These are phyloP conservation scores for Protodeltote pygarga DNA, from an alignment of 2,888 invertebrate genomes.

Conservation along the genomic window DNA sequence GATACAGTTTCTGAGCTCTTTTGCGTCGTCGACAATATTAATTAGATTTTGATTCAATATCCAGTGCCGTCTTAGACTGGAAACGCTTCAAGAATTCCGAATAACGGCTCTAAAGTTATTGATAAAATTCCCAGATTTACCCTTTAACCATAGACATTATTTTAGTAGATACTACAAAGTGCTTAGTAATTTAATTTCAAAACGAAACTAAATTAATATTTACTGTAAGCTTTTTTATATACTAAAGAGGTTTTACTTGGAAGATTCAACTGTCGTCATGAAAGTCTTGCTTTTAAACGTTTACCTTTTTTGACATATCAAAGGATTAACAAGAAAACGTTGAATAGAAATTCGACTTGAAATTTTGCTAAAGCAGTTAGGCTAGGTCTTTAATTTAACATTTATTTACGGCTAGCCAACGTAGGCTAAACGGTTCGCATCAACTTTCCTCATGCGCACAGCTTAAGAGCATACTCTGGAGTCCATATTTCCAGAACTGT, in stretches of 20 bases:
- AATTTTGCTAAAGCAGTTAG: no score
- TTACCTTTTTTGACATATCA: not conserved
- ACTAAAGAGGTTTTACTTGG: not conserved
- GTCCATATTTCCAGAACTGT: no score
- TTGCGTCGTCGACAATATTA: slow-evolving; percentile 28
- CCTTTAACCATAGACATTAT: not conserved
- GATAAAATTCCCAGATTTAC: not conserved
- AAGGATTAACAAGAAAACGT: not conserved
- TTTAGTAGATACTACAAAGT: not conserved
- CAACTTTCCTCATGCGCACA: no score
- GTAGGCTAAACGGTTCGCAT: no score
- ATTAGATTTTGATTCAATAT: slow-evolving; percentile 40
- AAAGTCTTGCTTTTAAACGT: not conserved
- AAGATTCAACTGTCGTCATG: slow-evolving; percentile 2
- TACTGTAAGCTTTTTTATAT: slow-evolving; percentile 2
- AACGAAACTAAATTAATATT: no score
- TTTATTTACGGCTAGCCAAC: no score
- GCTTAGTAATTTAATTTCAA: not conserved
- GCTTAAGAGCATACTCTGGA: no score
- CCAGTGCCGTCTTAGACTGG: slow-evolving; percentile 15
- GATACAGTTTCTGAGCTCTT: slow-evolving; percentile 15
- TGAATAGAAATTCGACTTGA: not conserved
- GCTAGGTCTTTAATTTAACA: no score
- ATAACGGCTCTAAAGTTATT: slow-evolving; percentile 10
- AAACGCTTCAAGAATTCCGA: slow-evolving; percentile 21